Evolutionary conservation across 2,797 vertebrate genomes (phyloP), one percentile per base, ranked within the genome.

Genomic region (Argya squamiceps): DNA sequence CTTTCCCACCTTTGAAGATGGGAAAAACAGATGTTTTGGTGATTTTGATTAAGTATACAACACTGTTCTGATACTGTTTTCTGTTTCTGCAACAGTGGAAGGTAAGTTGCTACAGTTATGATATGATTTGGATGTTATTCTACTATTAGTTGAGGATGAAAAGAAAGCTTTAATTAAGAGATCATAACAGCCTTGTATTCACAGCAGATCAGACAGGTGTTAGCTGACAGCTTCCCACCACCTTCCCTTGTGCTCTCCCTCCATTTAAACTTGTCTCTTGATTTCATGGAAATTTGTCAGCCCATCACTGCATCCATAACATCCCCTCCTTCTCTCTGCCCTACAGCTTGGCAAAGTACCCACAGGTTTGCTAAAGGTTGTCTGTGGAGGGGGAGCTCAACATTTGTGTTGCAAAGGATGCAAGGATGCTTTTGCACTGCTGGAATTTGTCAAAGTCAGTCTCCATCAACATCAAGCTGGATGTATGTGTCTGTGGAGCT

Each of bases 121-220:
- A 41, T 55, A 83, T 50, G 23, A 55, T 84, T 74, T 82, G 14
- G 10, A 70, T 86, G 63, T 74, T 90, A 86, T 63, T 76, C 59
- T 93, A 34, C 80, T 92, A 85, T 92, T 93, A 90, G 67, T 36
- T 0, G 0, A 89, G 67, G 63, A 92, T 90, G 37, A 96, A 96
- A 95, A 74, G 44, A 88, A 92, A 87, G 77, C 52, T 88, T 93
- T 92, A 88, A 94, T 95, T 94, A 95, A 77, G 63, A 76, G 80
- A 94, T 90, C 37, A 3, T 55, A 94, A 92, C 44, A 92, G 37
- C 60, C 73, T 74, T 59, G 60, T 77, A 92, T 50, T 63, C 84
- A 64, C 43, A 76, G 81, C 39, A 92, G 47, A 94, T 90, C 70
- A 89, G 44, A 49, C 23, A 93, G 63, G 36, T 68, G 64, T 91